Base-by-base conservation (phyloP, 2,888 invertebrate species). In the Pharmacophagus antenor region DNA sequence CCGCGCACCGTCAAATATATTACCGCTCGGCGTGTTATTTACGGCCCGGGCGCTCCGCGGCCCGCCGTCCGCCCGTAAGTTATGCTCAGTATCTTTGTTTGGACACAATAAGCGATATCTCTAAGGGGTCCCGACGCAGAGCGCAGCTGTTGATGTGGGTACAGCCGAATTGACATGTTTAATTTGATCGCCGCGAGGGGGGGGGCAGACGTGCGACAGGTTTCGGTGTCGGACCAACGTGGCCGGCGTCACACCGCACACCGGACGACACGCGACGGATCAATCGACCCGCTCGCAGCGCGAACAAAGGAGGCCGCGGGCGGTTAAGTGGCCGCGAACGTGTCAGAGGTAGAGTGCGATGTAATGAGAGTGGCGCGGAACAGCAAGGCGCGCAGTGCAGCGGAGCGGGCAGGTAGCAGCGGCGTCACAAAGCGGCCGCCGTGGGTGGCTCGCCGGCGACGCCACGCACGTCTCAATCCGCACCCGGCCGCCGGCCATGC, bases 21-120 rank as follows among this genome's bases (percentile, higher is more conserved):
- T 90, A 89, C 88, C 77, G 82, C 88, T 87, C 88, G 88, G 80
- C 82, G 88, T 74, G 90, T 90, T 88, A 89, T 90, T 90, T 90
- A 90, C 86, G 88, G 83, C 79, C 86, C 78, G 84, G 77, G 86
- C 84, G 90, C 84, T 85, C 88, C 89, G 88, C 89, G 88, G 27
- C 27, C 84, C 78, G 87, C 84, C 90, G 84, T 85, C 88, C 89
- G 88, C 89, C 89, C 90, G 89, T 90, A 89, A 90, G 88, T 90
- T 89, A 90, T 89, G 88, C 89, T 90, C 88, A 88, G 88, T 89
- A 90, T 89, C 90, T 90, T 88, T 90, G 90, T 90, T 90, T 90
- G 89, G 89, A 90, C 90, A 90, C 90, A 89, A 90, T 90, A 88
- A 89, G 89, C 88, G 85, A 90, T 90, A 90, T 90, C 90, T 90